Evolutionary conservation across 2,888 invertebrate species (phyloP), one percentile per base, ranked within the genome.

Genomic region (Erebia ligea): DNA sequence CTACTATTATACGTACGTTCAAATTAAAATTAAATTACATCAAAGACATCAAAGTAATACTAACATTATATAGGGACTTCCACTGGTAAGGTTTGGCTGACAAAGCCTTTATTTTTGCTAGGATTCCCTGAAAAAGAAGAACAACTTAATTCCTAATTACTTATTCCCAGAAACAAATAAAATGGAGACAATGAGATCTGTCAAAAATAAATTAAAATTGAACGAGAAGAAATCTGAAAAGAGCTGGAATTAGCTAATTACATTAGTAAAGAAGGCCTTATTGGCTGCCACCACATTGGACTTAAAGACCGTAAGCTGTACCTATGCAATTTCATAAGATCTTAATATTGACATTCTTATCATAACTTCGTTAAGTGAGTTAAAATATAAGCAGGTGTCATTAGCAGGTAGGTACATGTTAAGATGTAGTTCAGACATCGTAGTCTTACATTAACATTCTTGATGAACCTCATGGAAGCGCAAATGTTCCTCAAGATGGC

Each of bases 31-130:
- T 13, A 13, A 45, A 45, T 13, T 4, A 13, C 25, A 15, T 54
- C 54, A 11, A 45, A 45, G 11, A 3, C 21, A 11, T 52, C 50
- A 17, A 52, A 52, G 19, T n/a, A 42, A 19, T 73, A 87, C 89
- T 87, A 86, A 96, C 96, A 85, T 95, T 95, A 80, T 96, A 96
- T 1, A 97, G 87, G 2, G 94, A 94, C 80, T 95, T 95, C 97
- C 97, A 97, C 75, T 96, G 96, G 63, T 90, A 93, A 3, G 95
- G 86, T 65, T 94, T 94, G 0, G 95, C 95, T 75, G 95, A 94
- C 0, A 95, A 88, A 40, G 95, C 94, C 75, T 94, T 94, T 76
- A 97, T 95, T 85, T 95, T 95, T 0, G 91, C 87, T 70, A 97
- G 82, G 48, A 96, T 95, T 70, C 94, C 94, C 96, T 95, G 85